phyloP scores from a whole-genome alignment of 2,113 vertebrate species.

The Tachuris rubrigastra region DNA sequence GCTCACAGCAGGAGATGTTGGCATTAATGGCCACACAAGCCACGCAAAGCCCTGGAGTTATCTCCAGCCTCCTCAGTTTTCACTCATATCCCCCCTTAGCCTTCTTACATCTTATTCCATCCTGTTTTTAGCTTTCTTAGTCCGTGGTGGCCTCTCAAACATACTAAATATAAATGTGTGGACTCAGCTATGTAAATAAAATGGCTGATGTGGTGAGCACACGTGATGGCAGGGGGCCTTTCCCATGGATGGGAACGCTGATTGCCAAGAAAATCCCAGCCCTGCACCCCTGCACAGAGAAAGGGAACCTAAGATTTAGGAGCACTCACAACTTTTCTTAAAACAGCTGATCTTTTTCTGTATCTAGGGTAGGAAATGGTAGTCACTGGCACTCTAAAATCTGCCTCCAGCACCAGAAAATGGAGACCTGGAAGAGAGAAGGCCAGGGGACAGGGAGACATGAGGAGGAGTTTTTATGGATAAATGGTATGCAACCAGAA shows the following conservation, averaged over 20 bases:
- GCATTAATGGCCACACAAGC: not conserved
- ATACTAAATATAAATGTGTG: conserved; percentile 18
- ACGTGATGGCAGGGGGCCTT: not conserved
- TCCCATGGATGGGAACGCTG: not conserved
- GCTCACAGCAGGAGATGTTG: not conserved
- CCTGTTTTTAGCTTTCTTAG: not conserved
- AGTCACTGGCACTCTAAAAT: not conserved
- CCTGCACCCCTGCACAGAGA: not conserved
- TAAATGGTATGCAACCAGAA: not conserved
- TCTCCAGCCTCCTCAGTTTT: not conserved
- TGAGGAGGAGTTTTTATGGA: not conserved
- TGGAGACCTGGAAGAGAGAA: not conserved
- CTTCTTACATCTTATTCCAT: not conserved
- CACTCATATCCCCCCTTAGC: not conserved
- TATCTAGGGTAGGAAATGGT: not conserved
- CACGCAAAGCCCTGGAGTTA: not conserved
- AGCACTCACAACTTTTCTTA: not conserved
- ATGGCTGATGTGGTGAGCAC: not conserved
- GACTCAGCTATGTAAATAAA: conserved; percentile 42
- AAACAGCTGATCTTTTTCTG: not conserved
- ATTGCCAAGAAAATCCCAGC: not conserved
- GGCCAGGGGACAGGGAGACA: not conserved
- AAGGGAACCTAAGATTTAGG: not conserved
- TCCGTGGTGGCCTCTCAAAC: not conserved
- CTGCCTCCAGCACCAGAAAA: not conserved